Conservation (phyloP, 2,888 invertebrate species). For the Macaria liturata region DNA sequence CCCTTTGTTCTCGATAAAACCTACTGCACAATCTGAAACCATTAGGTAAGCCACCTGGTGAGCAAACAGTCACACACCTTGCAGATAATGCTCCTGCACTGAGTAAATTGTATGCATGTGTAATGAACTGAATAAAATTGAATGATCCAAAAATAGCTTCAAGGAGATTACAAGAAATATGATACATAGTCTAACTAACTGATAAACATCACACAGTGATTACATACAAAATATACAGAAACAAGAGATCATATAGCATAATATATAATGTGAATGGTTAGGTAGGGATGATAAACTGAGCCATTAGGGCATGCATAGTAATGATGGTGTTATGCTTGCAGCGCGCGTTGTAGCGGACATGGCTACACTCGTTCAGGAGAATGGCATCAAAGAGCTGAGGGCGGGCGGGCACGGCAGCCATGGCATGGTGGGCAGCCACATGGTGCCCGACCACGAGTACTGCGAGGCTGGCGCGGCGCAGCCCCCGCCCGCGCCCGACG, state of each 20-base stretch:
- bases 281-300: neutral
- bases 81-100: no score
- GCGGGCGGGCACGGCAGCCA: slow-evolving; percentile 73
- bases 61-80: no score
- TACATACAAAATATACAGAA: slow-evolving; percentile 17
- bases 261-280: slow-evolving; percentile 2
- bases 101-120: slow-evolving; percentile 7
- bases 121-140: slow-evolving; percentile 14
- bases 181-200: slow-evolving; percentile 17
- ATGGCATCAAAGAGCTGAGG: slow-evolving; percentile 90
- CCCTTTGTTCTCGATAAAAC: slow-evolving; percentile 41
- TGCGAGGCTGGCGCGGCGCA: slow-evolving; percentile 66
- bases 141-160: slow-evolving; percentile 30
- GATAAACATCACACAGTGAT: slow-evolving; percentile 21
- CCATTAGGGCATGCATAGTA: neutral
- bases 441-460: slow-evolving; percentile 80
- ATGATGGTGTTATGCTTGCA: slow-evolving; percentile 50
- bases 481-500: slow-evolving; percentile 48
- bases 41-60: slow-evolving; percentile 7
- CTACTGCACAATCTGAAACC: slow-evolving; percentile 12
- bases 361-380: slow-evolving; percentile 93
- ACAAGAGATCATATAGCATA: slow-evolving; percentile 19
- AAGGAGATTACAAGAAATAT: slow-evolving; percentile 29
- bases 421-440: slow-evolving; percentile 64
- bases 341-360: slow-evolving; percentile 80